These are phyloP conservation scores for Chlorocebus sabaeus DNA, from an alignment of 2,113 vertebrate genomes.

Conservation along the genomic window DNA sequence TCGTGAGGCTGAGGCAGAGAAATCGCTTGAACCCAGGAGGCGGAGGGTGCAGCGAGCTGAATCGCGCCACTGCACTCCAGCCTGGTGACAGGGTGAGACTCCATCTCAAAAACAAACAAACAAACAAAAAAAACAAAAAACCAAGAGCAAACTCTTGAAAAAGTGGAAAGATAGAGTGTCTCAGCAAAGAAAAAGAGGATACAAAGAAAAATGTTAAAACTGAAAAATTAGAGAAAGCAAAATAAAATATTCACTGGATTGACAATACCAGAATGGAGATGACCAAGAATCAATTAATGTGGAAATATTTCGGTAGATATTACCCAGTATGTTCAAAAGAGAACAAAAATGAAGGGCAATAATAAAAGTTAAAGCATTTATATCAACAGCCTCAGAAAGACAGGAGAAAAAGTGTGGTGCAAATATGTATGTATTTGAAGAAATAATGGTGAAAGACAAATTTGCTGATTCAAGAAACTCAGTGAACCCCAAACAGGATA, in stretches of 20 bases:
- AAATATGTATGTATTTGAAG: background rate
- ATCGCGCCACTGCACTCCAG: too few species aligned
- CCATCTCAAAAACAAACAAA: too few species aligned
- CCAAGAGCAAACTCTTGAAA: background rate
- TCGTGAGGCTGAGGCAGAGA: too few species aligned
- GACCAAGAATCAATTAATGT: background rate
- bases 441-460: background rate
- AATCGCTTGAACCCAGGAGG: too few species aligned
- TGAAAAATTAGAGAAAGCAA: background rate
- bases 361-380: background rate
- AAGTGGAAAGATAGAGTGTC: background rate
- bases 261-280: background rate
- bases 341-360: background rate
- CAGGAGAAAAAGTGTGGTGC: background rate
- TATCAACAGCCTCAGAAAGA: background rate
- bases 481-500: background rate
- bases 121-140: background rate
- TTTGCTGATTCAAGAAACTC: background rate
- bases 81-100: too few species aligned
- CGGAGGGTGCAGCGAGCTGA: too few species aligned
- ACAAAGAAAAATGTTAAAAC: background rate
- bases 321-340: background rate
- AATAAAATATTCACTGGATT: background rate
- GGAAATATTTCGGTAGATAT: background rate
- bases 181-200: background rate